Percentiles rank a stretch among this genome's conserved stretches.
Conservation (phyloP, 2,113 vertebrate species). For the human region GRCh38 chr3:127825001-127825500, state of each 20-base stretch:
- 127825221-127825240: neutral
- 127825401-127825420: neutral
- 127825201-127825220: neutral
- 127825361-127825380: neutral
- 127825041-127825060: no score
- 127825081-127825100: no score
- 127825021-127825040: no score
- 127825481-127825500: neutral
- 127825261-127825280: neutral
- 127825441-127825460: neutral
- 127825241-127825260: rapidly evolving
- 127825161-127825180: no score
- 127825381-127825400: neutral
- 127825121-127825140: no score
- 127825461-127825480: neutral
- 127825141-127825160: neutral
- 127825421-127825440: neutral
- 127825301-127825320: neutral
- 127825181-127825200: neutral
- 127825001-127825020: no score
- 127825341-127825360: neutral
- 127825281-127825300: neutral
- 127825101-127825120: no score
- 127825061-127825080: no score
- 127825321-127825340: neutral